phyloP scores from a whole-genome alignment of 2,797 vertebrate genomes.

The Florisuga fusca region DNA sequence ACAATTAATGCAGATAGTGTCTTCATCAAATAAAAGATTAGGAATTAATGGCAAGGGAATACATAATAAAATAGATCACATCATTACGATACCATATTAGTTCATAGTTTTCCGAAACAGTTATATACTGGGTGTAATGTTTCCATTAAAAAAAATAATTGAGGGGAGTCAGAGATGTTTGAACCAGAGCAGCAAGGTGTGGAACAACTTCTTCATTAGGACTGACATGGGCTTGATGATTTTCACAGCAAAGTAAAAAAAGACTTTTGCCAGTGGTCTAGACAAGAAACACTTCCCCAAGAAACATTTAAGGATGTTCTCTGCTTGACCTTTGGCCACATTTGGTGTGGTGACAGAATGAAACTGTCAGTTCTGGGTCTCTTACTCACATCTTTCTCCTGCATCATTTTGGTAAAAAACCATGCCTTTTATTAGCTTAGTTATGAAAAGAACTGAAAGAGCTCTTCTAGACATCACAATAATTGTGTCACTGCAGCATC shows the following conservation, averaged over 20 bases:
- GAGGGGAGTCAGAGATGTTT: background rate
- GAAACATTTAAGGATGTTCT: background rate
- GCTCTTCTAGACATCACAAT: background rate
- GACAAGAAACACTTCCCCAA: background rate
- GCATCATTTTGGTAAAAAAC: background rate
- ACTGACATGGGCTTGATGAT: background rate
- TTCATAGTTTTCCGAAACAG: background rate
- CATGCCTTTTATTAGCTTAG: background rate
- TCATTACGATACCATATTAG: background rate
- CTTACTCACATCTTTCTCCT: background rate
- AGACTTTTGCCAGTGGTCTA: background rate
- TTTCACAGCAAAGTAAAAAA: background rate
- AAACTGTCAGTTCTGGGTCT: background rate
- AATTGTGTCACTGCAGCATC: background rate
- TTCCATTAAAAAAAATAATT: background rate
- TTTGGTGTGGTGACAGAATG: background rate
- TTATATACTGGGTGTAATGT: background rate
- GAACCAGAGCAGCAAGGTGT: background rate
- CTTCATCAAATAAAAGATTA: background rate
- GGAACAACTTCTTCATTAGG: background rate
- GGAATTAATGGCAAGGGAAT: background rate
- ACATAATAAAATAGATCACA: background rate
- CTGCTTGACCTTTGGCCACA: background rate
- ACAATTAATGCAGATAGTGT: background rate
- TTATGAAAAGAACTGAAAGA: background rate